These are phyloP conservation scores for Pyrochroa serraticornis DNA, from an alignment of 2,888 invertebrate genomes.

Conservation along the genomic window DNA sequence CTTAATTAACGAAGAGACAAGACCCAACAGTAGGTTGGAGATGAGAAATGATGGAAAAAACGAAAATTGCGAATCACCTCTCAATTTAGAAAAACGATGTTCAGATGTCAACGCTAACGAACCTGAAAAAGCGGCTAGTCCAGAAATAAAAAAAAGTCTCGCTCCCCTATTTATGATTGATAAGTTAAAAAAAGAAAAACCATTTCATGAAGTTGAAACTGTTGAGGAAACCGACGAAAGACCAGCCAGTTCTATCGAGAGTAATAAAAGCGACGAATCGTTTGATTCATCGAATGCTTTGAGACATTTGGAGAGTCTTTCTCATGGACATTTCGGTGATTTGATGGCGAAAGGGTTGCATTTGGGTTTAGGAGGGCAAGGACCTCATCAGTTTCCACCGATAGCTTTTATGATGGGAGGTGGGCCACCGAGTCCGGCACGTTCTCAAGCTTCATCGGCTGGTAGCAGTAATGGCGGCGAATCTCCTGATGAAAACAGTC, in stretches of 20 bases:
- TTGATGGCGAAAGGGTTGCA: constrained; percentile 56
- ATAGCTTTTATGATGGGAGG: constrained; percentile 61
- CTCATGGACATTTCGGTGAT: constrained; percentile 76
- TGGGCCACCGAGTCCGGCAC: constrained; percentile 66
- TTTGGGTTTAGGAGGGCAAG: constrained; percentile 53
- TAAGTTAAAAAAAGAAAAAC: constrained; percentile 56
- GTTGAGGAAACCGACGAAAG: constrained; percentile 54
- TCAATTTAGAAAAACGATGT: constrained; percentile 59
- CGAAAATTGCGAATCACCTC: constrained; percentile 49
- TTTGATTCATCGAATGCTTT: constrained; percentile 73
- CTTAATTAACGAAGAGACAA: background rate
- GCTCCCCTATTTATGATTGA: constrained; percentile 56
- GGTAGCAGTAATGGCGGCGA: constrained; percentile 63
- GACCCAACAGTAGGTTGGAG: background rate
- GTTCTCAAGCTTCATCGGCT: constrained; percentile 68
- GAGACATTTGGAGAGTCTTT: constrained; percentile 78
- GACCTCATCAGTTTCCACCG: constrained; percentile 54
- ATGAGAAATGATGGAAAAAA: constrained; percentile 43
- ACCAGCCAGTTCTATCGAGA: constrained; percentile 63
- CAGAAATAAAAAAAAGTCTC: constrained; percentile 56
- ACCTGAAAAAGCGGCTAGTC: constrained; percentile 48
- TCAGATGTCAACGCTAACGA: constrained; percentile 58
- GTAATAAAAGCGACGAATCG: constrained; percentile 65
- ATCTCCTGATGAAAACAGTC: constrained; percentile 64
- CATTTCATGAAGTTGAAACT: constrained; percentile 43